Base-by-base conservation (phyloP, 1,140 invertebrate species). In the Apis laboriosa region DNA sequence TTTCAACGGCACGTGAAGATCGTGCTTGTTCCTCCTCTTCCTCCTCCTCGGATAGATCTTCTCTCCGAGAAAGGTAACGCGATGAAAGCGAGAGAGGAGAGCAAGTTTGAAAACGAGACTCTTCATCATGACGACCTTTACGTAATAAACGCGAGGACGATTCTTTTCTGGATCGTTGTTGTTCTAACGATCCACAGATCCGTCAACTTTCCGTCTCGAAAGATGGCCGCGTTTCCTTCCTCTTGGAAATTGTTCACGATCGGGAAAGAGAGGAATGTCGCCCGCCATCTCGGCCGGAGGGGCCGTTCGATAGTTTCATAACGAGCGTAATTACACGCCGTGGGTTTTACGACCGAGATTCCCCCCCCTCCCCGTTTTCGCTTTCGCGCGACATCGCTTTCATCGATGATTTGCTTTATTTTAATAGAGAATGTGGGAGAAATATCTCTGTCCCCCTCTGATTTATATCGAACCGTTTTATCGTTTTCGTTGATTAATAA, bases 121-220 rank as follows among this genome's bases (percentile, higher is more conserved):
- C 86, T 89, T 88, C 87, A 88, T 90, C 86, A 7, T 4, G 91
- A 88, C 89, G 91, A 92, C 91, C 91, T 92, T 92, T 92, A 91
- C 91, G 89, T 91, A 92, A 92, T 84, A 85, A 63, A 83, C 56
- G 49, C 55, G 58, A 34, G 43, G 49, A 15, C 63, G 61, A 73
- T 83, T 66, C 72, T 74, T 55, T 3, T 64, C 79, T 76, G 55
- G 21, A 28, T 90, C 83, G 84, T 68, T 21, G 64, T 67, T n/a
- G 49, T 75, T 87, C 90, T 91, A 83, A 66, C 71, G 68, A 1
- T 3, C 34, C 34, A 34, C 1, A 34, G 2, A 3, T 83, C 85
- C 86, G 83, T 87, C 84, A 67, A 88, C 90, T 92, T 92, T 92
- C 92, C 86, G 90, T 77, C 73, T 51, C 34, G 34, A 34, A 34